Percentiles rank a stretch among this genome's conserved stretches.
These are phyloP conservation scores for Hirundichthys speculiger DNA, from an alignment of 2,113 vertebrate species.

Conservation along the genomic window DNA sequence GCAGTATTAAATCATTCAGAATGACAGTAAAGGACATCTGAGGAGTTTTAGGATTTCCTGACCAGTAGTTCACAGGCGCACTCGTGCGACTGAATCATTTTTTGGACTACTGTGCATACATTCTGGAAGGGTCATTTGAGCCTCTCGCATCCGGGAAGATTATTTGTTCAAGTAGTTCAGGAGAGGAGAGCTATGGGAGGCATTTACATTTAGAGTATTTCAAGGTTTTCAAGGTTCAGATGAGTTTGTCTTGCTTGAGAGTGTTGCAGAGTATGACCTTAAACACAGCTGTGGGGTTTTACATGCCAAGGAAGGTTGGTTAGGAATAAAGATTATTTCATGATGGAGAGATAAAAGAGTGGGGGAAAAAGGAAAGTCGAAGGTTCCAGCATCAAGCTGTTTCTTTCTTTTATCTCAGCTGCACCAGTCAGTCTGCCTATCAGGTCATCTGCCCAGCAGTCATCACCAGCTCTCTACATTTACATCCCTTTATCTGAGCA, in stretches of 20 bases:
- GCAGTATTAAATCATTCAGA: conserved; percentile 19
- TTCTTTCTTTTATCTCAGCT: conserved; percentile 34
- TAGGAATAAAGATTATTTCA: neutral
- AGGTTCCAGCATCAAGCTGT: conserved; percentile 5
- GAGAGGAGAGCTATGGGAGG: neutral
- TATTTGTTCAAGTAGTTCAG: conserved; percentile 52
- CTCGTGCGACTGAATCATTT: conserved; percentile 52
- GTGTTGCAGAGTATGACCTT: neutral
- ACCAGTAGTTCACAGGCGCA: conserved; percentile 37
- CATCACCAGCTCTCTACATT: conserved; percentile 41
- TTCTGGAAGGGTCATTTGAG: conserved; percentile 18
- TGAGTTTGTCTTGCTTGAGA: conserved; percentile 37
- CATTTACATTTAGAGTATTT: conserved; percentile 68
- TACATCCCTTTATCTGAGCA: conserved; percentile 38
- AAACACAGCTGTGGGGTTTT: conserved; percentile 7
- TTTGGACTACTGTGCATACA: conserved; percentile 39
- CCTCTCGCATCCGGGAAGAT: conserved; percentile 13
- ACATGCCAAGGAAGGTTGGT: neutral
- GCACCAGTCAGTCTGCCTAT: conserved; percentile 30
- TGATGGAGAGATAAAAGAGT: neutral
- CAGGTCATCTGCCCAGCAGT: conserved; percentile 39
- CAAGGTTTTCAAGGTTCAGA: conserved; percentile 11
- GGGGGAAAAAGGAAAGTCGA: neutral
- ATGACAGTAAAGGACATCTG: conserved; percentile 46
- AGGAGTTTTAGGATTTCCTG: conserved; percentile 36